Evolutionary conservation across 2,888 invertebrate genomes (phyloP), one percentile per base, ranked within the genome.

Genomic region (Ophonus ardosiacus): DNA sequence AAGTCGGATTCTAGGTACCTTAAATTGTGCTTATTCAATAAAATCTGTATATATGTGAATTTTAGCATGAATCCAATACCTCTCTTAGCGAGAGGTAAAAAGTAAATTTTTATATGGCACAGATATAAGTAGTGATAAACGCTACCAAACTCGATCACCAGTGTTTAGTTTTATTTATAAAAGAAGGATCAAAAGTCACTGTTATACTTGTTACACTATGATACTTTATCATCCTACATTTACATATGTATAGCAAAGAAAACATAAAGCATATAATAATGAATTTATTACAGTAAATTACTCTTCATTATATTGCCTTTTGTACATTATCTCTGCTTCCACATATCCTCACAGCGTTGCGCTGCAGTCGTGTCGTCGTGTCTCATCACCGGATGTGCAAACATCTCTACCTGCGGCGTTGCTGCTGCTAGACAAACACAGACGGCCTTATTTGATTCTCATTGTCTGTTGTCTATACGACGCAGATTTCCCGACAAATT

Each of bases 391-490:
- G 18, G 13, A 17, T 61, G 59, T 61, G 59, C 15, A 18, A 21
- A 63, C 63, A 63, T 5, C 2, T 18, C 7, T 24, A 63, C 21
- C 59, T 63, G 63, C 24, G 21, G 21, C 13, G 13, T 51, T 51
- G 10, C 43, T 51, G 10, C 18, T 8, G 63, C 21, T 63, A 18
- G 8, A 21, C 21, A 24, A 21, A 61, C 59, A 63, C 3, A 63
- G 21, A 7, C 63, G 2, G 13, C 63, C 63, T 63, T 63, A 63
- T 63, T 63, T 63, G 63, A 24, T 63, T 63, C 63, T 63, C 63
- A 63, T 63, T 63, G 63, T 63, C 43, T 13, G 59, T 63, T 18
- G 63, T 7, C 18, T 24, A n/a, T n/a, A 24, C 1, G 63, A 7
- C 13, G 7, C 13, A 63, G 63, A 63, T 13, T 24, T 8, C 0